A percentile compares a stretch with the other conserved stretches of the same genome.
phyloP scores from a whole-genome alignment of 2,113 vertebrate species.

The Heteronetta atricapilla region DNA sequence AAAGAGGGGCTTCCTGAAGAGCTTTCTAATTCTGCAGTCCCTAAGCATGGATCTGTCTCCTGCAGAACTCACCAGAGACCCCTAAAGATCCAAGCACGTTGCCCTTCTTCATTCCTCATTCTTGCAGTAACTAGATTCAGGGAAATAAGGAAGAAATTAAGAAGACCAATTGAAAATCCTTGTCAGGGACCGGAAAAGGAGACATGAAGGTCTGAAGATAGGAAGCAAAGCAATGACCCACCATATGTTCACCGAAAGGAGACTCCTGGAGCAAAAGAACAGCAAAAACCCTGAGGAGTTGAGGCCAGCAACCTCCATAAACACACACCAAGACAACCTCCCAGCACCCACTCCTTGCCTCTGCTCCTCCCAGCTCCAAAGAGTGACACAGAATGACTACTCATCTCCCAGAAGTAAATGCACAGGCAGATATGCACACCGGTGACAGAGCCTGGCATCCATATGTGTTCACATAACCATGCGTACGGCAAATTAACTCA shows the following conservation, averaged over 20 bases:
- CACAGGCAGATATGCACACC: neutral
- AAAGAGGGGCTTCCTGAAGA: neutral
- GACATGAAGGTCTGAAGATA: neutral
- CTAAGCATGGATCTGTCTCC: neutral
- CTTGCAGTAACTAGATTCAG: neutral
- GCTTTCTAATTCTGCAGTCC: neutral
- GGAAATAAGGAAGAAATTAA: neutral
- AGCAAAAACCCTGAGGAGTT: neutral
- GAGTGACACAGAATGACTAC: neutral
- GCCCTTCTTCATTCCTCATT: neutral
- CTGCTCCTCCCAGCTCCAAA: neutral
- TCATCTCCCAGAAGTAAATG: neutral
- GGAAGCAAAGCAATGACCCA: neutral
- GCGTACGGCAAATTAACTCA: neutral
- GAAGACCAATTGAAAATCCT: neutral
- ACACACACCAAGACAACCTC: neutral
- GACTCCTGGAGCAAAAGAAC: neutral
- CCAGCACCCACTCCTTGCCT: neutral
- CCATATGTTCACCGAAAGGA: neutral
- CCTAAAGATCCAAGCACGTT: neutral
- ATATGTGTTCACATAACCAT: rapidly evolving
- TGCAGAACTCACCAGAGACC: neutral
- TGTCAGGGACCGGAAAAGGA: neutral
- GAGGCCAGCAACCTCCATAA: neutral
- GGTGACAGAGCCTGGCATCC: neutral